Evolutionary conservation across 2,113 vertebrate species (phyloP).

Genomic region (Tiliqua scincoides): DNA sequence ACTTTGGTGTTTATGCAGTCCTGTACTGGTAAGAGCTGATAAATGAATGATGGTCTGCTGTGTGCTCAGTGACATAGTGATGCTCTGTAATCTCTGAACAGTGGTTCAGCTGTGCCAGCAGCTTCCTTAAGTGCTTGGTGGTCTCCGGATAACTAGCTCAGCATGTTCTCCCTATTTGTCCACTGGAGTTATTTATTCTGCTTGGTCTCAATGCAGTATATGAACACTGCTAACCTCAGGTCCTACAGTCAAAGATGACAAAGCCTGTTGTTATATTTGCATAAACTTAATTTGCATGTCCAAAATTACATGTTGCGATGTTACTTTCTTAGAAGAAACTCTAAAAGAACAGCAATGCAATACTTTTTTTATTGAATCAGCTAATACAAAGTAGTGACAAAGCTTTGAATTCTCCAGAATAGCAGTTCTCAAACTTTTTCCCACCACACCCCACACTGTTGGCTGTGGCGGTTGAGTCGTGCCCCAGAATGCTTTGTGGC

Average conservation of each 20-base stretch:
- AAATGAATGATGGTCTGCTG: neutral
- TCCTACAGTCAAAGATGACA: neutral
- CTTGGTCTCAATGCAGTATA: neutral
- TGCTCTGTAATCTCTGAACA: neutral
- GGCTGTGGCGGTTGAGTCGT: too few relatives aligned
- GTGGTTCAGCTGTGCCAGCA: neutral
- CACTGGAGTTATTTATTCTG: neutral
- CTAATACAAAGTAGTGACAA: too few relatives aligned
- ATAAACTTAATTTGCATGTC: neutral
- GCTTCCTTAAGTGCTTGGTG: neutral
- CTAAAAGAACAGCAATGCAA: neutral
- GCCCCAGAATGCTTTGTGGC: too few relatives aligned
- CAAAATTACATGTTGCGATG: neutral
- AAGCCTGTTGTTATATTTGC: neutral
- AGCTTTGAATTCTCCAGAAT: too few relatives aligned
- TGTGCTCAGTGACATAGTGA: neutral
- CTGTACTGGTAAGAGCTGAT: neutral
- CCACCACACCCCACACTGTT: too few relatives aligned
- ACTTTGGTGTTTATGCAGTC: neutral
- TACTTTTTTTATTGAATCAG: neutral
- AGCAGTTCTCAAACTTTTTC: too few relatives aligned
- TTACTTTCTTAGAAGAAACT: neutral
- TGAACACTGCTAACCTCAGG: neutral
- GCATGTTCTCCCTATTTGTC: neutral
- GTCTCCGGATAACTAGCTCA: neutral